Base-by-base conservation (phyloP, 2,888 invertebrate genomes). In the Zootermopsis nevadensis region DNA sequence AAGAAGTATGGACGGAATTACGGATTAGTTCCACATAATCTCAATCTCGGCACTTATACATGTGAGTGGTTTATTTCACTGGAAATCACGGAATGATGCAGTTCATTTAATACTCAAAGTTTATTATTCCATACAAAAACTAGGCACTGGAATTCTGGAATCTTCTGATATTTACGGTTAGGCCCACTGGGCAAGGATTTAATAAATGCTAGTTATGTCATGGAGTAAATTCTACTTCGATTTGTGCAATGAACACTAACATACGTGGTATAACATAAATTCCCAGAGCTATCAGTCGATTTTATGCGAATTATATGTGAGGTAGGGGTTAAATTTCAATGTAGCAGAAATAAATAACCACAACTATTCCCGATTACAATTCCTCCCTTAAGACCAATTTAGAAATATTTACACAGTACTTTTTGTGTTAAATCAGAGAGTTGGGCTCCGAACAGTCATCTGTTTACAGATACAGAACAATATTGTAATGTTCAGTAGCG, bases 331-430 rank as follows among this genome's bases (percentile, higher is more conserved):
- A 7, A 69, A 10, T 69, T 69, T 69, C 69, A 69, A 19, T 33
- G 67, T 67, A 31, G 10, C 30, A 67, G 27, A 30, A 30, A 69
- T 31, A 31, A 69, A 66, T 66, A 66, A 69, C 69, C 69, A 31
- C 69, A 69, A 31, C 15, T 31, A 22, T 69, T 31, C 33, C 33
- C 69, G 6, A 7, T 22, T 22, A 31, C 31, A 8, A 12, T 31
- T 60, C 60, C 27, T 19, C 69, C 33, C 31, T 69, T 33, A 69
- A 31, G 69, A 69, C 33, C 69, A 33, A 69, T 69, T 69, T 33
- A 33, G 19, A 12, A 69, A 69, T 69, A 69, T 69, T 69, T 69
- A 30, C 31, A 69, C 12, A 10, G 69, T 69, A 69, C 8, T 12
- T 69, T 69, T 33, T 33, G 33, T 24, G 31, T 60, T 60, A 27